Base-by-base conservation (phyloP, 2,113 vertebrate genomes). In the Salvelinus alpinus region DNA sequence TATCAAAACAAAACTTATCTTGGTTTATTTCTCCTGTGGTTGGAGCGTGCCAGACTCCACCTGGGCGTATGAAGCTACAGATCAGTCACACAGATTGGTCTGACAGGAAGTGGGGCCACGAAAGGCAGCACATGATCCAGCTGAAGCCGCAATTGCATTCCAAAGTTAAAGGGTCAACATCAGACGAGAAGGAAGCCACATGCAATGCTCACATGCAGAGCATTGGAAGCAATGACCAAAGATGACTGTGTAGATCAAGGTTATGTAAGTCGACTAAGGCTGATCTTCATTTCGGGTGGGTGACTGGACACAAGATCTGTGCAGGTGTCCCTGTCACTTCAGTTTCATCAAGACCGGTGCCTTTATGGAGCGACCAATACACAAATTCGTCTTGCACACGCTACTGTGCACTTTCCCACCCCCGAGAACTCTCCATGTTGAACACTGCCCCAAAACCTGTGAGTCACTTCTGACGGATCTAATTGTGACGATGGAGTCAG, bases 401-500 rank as follows among this genome's bases (percentile, higher is more conserved):
- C 64, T 25, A 27, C 27, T 13, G 11, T 9, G 14, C 74, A 65
- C 34, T 11, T 66, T 47, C 20, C 18, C 59, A n/a, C 2, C 13
- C 59, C 59, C 54, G 1, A 57, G 16, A 57, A 57, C 16, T n/a
- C n/a, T 62, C 2, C 9, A 62, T 34, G 27, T 57, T 74, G 72
- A 75, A 57, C 72, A 76, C 51, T 70, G 62, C 65, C 34, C 27
- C 65, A 67, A 14, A 65, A 54, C 25, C 11, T 66, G 25, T 44
- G 74, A 81, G 59, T 74, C 75, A 77, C 60, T 65, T 71, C 64
- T 64, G 54, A 69, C 51, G 34, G 72, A 74, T 81, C 24, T 77
- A 27, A 76, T 64, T 57, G n/a, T 57, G 25, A 24, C 16, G 48
- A 64, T 16, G 66, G 64, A 8, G 22, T 47, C 8, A 65, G 60